A percentile compares a stretch with the other conserved stretches of the same genome.
Evolutionary conservation across 1,140 invertebrate genomes (phyloP).

Genomic region (Rhynchophorus ferrugineus): DNA sequence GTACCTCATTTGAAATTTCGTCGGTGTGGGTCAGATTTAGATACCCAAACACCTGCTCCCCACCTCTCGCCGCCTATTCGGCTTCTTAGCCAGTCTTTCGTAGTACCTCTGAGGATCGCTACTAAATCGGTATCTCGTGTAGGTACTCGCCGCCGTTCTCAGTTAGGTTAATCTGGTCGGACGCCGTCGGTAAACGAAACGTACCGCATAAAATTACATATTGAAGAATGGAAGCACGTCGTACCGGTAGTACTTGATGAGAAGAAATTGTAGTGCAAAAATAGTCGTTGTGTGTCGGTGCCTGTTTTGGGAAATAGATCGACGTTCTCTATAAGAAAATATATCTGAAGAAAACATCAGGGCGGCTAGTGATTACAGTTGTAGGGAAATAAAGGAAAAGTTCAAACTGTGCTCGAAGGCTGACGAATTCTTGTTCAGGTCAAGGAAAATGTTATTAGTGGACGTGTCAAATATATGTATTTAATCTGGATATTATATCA

Average conservation of each 20-base stretch:
- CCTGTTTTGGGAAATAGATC: no score
- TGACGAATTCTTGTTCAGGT: neutral
- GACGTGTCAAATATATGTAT: neutral
- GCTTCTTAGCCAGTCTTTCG: conserved; percentile 20
- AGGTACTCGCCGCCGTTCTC: conserved; percentile 13
- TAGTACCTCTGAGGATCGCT: conserved; percentile 20
- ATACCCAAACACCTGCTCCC: conserved; percentile 20
- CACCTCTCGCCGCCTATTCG: conserved; percentile 8
- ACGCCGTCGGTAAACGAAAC: conserved; percentile 7
- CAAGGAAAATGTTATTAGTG: neutral
- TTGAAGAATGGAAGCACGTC: conserved; percentile 4
- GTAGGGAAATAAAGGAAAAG: no score
- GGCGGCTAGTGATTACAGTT: no score
- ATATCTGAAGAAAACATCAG: no score
- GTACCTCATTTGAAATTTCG: conserved; percentile 24
- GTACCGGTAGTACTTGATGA: conserved; percentile 3
- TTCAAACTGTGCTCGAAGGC: no score
- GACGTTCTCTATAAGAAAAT: no score
- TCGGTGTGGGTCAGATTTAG: conserved; percentile 23
- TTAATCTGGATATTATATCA: neutral
- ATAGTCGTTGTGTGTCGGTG: conserved; percentile 10
- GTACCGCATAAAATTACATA: conserved; percentile 10
- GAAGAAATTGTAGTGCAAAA: conserved; percentile 4
- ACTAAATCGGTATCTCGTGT: conserved; percentile 12
- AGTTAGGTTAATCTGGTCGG: conserved; percentile 1